These are phyloP conservation scores for Amiota mariae DNA, from an alignment of 2,888 invertebrate species.

Conservation along the genomic window DNA sequence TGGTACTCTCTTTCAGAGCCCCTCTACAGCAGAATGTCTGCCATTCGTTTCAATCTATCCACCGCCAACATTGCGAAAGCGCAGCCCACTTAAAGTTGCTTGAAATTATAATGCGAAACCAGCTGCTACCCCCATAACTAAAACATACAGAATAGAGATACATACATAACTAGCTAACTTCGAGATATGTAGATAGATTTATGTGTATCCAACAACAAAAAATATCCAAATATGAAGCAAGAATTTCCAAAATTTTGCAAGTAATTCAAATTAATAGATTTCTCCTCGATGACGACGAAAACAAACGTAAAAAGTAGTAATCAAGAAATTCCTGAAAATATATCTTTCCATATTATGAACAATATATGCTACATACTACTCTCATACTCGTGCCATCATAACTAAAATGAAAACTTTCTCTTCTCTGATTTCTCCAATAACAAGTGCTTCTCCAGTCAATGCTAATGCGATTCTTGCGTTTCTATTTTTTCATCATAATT, in stretches of 20 bases:
- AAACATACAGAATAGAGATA: constrained; percentile 48
- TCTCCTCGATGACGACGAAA: constrained; percentile 21
- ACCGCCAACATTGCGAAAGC: constrained; percentile 36
- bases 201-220: constrained; percentile 16
- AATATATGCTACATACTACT: too few relatives aligned
- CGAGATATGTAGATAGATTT: not conserved
- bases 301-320: too few relatives aligned
- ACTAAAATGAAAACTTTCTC: too few relatives aligned
- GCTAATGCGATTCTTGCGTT: too few relatives aligned
- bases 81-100: constrained; percentile 62
- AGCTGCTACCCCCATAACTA: constrained; percentile 62
- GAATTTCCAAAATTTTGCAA: constrained; percentile 51
- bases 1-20: not conserved
- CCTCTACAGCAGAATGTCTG: not conserved
- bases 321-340: too few relatives aligned
- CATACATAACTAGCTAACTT: constrained; percentile 18
- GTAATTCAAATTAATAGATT: constrained; percentile 58
- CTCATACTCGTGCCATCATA: too few relatives aligned
- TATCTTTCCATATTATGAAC: too few relatives aligned
- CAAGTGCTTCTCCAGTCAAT: too few relatives aligned
- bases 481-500: constrained; percentile 40
- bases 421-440: too few relatives aligned
- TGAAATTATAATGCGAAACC: constrained; percentile 45
- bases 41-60: not conserved
- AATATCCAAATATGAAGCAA: constrained; percentile 39